Evolutionary conservation across 2,113 vertebrate species (phyloP).

Genomic region (Atlantisia rogersi): DNA sequence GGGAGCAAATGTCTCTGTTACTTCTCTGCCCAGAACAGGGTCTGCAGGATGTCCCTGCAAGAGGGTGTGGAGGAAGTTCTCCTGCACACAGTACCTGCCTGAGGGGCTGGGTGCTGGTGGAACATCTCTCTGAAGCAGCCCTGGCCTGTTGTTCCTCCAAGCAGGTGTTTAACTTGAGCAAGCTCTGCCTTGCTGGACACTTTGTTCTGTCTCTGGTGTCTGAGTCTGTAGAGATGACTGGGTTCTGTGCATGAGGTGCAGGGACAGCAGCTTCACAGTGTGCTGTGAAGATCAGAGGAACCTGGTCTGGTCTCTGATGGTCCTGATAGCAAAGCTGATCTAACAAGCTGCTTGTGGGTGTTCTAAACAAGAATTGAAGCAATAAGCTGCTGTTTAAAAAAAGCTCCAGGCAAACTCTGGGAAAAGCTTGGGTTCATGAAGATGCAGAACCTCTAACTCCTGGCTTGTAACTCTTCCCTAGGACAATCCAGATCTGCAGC

Average conservation of each 20-base stretch:
- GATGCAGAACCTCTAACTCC: not conserved
- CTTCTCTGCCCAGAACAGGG: not conserved
- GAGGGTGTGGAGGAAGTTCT: not conserved
- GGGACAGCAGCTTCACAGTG: not conserved
- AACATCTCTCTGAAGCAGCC: not conserved
- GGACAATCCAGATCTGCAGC: constrained; percentile 1
- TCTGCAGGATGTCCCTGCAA: not conserved
- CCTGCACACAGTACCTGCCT: not conserved
- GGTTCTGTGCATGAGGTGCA: not conserved
- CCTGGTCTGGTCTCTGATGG: not conserved
- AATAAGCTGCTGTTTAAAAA: not conserved
- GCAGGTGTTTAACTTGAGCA: not conserved
- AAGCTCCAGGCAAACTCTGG: not conserved
- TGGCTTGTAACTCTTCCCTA: not conserved
- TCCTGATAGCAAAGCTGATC: not conserved
- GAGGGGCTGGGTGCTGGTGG: not conserved
- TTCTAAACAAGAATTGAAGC: not conserved
- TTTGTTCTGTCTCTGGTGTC: not conserved
- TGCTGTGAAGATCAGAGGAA: not conserved
- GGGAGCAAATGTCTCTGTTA: not conserved
- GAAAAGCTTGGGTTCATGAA: not conserved
- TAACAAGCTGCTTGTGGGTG: too few relatives aligned
- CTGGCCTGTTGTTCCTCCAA: not conserved
- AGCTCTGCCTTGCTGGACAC: not conserved
- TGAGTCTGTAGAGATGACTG: not conserved